Evolutionary conservation across 2,888 invertebrate species (phyloP).

Genomic region (Rotaria sp.): DNA sequence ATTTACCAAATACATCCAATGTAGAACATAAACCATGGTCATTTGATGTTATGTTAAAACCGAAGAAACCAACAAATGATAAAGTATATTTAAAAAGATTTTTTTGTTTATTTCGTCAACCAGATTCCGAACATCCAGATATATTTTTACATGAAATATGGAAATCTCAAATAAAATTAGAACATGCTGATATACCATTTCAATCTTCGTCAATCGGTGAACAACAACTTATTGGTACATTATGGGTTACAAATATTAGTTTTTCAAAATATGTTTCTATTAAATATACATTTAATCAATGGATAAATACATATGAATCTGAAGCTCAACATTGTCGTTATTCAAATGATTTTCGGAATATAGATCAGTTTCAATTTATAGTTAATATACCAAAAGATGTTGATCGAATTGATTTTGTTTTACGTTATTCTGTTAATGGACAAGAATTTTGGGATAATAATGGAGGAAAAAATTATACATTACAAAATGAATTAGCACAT

Average conservation of each 20-base stretch:
- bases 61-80: neutral
- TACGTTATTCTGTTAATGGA: neutral
- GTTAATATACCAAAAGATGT: neutral
- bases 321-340: neutral
- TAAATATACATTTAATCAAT: conserved; percentile 28
- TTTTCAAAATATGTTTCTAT: neutral
- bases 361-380: conserved; percentile 2
- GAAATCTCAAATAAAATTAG: conserved; percentile 23
- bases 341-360: conserved; percentile 14
- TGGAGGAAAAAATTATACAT: neutral
- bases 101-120: conserved; percentile 23
- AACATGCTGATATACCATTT: neutral
- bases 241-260: neutral
- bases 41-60: neutral
- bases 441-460: conserved; percentile 25
- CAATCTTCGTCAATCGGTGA: neutral
- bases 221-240: neutral
- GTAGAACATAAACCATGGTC: conserved; percentile 15
- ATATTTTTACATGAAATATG: conserved; percentile 23
- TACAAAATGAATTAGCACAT: neutral
- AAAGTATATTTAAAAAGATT: neutral
- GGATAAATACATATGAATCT: neutral
- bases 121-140: neutral
- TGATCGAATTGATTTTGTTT: conserved; percentile 17
- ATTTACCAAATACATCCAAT: neutral